Evolutionary conservation across 2,888 invertebrate genomes (phyloP), one percentile per base, ranked within the genome.

Genomic region (Branchipolynoe longqiensis): DNA sequence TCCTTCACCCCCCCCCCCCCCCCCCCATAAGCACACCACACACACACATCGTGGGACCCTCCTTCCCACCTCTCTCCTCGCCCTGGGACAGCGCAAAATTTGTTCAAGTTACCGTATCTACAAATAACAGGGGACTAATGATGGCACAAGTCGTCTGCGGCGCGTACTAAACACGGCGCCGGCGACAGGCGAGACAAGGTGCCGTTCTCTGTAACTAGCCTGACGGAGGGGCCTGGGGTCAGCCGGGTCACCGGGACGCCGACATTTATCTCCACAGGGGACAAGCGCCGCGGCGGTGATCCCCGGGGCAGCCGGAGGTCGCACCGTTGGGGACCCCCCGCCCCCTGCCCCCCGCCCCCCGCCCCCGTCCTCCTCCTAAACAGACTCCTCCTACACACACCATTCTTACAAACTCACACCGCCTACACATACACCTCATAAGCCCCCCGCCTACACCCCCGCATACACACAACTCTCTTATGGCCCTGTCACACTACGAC

Each of bases 31-130:
- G n/a, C n/a, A n/a, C n/a, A n/a, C n/a, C n/a, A n/a, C n/a, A n/a
- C n/a, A n/a, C n/a, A n/a, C n/a, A n/a, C n/a, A n/a, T n/a, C n/a
- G n/a, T n/a, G n/a, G n/a, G n/a, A n/a, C n/a, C n/a, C n/a, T n/a
- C n/a, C n/a, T n/a, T n/a, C n/a, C n/a, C n/a, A n/a, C n/a, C n/a
- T 25, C 56, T 25, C 56, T 56, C 25, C 2, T 62, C 14, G 38
- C 73, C 73, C 14, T 48, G n/a, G 48, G 78, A 48, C 78, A 41
- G 69, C 78, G 33, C 8, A 41, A 28, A 78, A 78, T 78, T 78
- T 78, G 78, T 78, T 78, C 78, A 78, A 78, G 78, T 78, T 54
- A 78, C 78, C 78, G 8, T 78, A 78, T 78, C 78, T 78, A 48
- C 78, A 78, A 78, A 78, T 54, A 78, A 48, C 31, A 28, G 78